These are phyloP conservation scores for Eonycteris spelaea DNA, from an alignment of 2,113 vertebrate species.

Conservation along the genomic window DNA sequence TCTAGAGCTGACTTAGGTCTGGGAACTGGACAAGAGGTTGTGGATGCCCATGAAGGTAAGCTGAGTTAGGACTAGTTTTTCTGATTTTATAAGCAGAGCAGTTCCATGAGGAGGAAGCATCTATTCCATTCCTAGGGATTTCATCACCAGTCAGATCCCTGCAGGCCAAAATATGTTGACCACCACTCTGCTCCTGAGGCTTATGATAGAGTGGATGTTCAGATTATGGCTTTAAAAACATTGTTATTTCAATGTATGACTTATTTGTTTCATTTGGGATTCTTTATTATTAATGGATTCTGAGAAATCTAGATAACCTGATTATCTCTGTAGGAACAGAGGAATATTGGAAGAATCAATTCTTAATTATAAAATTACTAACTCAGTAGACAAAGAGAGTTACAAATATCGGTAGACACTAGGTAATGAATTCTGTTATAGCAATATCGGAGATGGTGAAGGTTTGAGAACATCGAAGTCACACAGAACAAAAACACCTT, in stretches of 20 bases:
- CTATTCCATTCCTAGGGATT: not conserved
- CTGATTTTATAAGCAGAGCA: not conserved
- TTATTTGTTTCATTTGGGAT: not conserved
- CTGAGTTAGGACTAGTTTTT: not conserved
- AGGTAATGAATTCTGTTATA: not conserved
- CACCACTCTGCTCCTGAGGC: not conserved
- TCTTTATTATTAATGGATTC: not conserved
- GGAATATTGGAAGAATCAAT: not conserved
- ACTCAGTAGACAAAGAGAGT: not conserved
- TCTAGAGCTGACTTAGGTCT: not conserved
- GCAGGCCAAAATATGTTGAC: not conserved
- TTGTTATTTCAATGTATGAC: not conserved
- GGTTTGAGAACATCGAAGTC: not conserved
- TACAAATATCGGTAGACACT: not conserved
- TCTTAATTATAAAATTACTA: slow-evolving; percentile 19
- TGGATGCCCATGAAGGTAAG: not conserved
- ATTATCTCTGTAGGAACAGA: not conserved
- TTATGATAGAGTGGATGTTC: not conserved
- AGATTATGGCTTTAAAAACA: not conserved
- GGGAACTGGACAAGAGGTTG: not conserved
- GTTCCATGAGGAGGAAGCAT: not conserved
- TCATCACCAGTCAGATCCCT: not conserved
- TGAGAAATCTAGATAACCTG: not conserved
- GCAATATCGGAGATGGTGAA: not conserved
- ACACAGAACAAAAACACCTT: not conserved